Evolutionary conservation across 2,888 invertebrate species (phyloP), one percentile per base, ranked within the genome.

Genomic region (Pristionchus fissidentatus): DNA sequence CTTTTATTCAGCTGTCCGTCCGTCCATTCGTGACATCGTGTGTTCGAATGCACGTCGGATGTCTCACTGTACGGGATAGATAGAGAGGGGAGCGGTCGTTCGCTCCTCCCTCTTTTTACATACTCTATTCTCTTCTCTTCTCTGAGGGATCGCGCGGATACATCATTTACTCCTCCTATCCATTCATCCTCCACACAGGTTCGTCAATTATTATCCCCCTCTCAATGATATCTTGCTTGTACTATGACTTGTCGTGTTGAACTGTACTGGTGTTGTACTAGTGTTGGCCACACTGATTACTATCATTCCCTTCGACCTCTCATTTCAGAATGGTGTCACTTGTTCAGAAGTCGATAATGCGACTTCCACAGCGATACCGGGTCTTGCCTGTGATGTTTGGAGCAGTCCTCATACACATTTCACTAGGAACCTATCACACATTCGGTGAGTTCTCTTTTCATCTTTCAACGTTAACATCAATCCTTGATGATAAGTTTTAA

Each of bases 401-500:
- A 19, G 92, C 92, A 10, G 89, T 92, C 32, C 87, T 91, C 32
- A 92, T 92, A 46, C 92, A 92, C 78, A 85, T 92, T n/a, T 90
- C 91, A 22, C 86, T 92, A 32, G 92, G 92, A 35, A 92, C 92
- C 13, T 92, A 92, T 87, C 92, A 92, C 84, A 92, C 92, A 13
- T 92, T 92, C 84, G 92, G 90, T 88, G 43, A 35, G 84, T 26
- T 5, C 13, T 38, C 32, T 66, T 35, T 38, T 29, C 57, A 38
- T 70, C 41, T 13, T 1, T 19, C 38, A 32, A 38, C 3, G 29
- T 41, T 41, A 22, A 1, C 70, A 41, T 35, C 35, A 38, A 22
- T 3, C 5, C 32, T 10, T 35, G 32, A 13, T 13, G 26, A 19
- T 41, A 7, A 7, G 4, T 70, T 8, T 29, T 60, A 13, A 29